phyloP scores from a whole-genome alignment of 2,888 invertebrate species.

The Helleia helle region DNA sequence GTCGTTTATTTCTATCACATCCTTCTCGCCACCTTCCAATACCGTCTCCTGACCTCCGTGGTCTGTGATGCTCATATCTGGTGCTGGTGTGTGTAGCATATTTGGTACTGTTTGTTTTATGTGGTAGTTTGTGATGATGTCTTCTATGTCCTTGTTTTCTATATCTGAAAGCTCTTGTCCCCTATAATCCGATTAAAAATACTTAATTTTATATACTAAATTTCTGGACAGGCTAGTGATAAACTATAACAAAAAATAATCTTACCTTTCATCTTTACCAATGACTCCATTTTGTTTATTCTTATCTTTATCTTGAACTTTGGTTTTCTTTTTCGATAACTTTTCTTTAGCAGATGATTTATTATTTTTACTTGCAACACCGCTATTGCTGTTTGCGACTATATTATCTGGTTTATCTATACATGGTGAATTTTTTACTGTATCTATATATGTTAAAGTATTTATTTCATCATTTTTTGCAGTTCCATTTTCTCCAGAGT shows the following conservation, averaged over 20 bases:
- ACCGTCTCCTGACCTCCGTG: neutral
- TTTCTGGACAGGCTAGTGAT: neutral
- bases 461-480: neutral
- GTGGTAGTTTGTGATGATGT: slow-evolving; percentile 49
- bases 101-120: slow-evolving; percentile 34
- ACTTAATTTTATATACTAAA: neutral
- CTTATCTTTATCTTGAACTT: no score
- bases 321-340: no score
- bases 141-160: slow-evolving; percentile 45
- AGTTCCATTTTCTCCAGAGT: neutral
- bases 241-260: no score
- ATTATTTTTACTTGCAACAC: no score
- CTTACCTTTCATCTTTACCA: no score
- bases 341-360: no score
- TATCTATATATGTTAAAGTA: neutral
- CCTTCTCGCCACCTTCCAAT: neutral
- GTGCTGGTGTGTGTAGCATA: neutral
- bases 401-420: neutral
- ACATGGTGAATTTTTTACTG: neutral
- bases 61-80: neutral
- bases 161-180: slow-evolving; percentile 12
- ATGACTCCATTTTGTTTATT: no score
- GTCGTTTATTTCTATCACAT: slow-evolving; percentile 16
- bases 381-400: neutral
- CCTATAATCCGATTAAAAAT: slow-evolving; percentile 1